phyloP scores from a whole-genome alignment of 2,797 vertebrate genomes.

The Enteromius trimaculatus region DNA sequence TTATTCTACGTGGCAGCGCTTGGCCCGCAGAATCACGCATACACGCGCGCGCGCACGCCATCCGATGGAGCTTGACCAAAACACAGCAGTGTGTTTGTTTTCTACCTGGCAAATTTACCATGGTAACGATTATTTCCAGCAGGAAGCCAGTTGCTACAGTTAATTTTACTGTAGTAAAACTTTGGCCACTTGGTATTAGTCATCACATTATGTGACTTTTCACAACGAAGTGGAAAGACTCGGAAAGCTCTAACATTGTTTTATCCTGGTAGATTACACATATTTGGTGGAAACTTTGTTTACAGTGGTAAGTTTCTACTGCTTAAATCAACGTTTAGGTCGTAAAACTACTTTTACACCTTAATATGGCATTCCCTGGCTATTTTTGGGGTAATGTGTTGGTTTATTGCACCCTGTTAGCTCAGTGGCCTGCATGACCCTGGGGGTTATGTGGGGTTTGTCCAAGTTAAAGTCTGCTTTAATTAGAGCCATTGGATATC shows the following conservation, averaged over 20 bases:
- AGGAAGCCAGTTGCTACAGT: background rate
- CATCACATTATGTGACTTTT: background rate
- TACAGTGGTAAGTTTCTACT: background rate
- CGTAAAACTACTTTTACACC: background rate
- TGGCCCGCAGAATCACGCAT: constrained; percentile 13
- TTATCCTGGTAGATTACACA: background rate
- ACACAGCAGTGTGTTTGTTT: constrained; percentile 17
- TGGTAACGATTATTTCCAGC: background rate
- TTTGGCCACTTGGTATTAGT: background rate
- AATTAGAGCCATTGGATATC: background rate
- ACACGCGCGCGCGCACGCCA: background rate
- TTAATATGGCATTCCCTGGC: background rate
- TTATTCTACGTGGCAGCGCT: constrained; percentile 44
- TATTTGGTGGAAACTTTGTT: background rate
- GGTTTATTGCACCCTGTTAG: constrained; percentile 16
- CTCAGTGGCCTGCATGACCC: constrained; percentile 3
- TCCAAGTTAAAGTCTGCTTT: constrained; percentile 22
- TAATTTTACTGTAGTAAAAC: background rate
- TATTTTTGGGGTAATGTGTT: constrained; percentile 36
- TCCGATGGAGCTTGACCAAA: constrained; percentile 22
- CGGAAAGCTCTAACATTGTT: background rate
- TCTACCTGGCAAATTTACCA: background rate
- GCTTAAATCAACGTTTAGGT: background rate
- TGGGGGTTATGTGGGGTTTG: constrained; percentile 21
- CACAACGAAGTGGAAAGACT: background rate